Evolutionary conservation across 2,888 invertebrate genomes (phyloP).

Genomic region (Chloroclystis v-ata): DNA sequence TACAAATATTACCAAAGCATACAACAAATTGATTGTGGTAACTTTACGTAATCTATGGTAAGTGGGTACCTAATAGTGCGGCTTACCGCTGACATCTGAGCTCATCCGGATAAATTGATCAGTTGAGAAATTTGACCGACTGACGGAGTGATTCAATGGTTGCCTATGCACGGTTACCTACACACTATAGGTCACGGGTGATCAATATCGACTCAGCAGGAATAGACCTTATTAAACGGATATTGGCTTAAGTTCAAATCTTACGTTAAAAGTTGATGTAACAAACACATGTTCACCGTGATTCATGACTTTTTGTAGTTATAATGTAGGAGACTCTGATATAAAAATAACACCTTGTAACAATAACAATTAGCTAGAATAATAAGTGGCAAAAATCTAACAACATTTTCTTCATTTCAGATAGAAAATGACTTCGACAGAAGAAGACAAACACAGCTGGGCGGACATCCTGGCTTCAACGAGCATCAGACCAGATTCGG

Average conservation of each 20-base stretch:
- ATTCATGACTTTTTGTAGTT: too few species aligned
- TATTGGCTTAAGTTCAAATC: too few species aligned
- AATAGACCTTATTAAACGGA: background rate
- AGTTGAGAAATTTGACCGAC: constrained; percentile 18
- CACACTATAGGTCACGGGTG: background rate
- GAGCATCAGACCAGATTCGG: constrained; percentile 73
- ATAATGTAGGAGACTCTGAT: too few species aligned
- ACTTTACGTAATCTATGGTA: constrained; percentile 19
- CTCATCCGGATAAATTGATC: constrained; percentile 16
- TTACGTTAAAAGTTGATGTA: too few species aligned
- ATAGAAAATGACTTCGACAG: constrained; percentile 73
- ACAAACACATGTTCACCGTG: too few species aligned
- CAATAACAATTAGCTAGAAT: too few species aligned
- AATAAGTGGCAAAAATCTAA: background rate
- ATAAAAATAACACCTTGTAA: too few species aligned
- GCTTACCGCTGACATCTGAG: constrained; percentile 21
- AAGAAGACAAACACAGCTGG: constrained; percentile 61
- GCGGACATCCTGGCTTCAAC: constrained; percentile 58
- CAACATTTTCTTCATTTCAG: constrained; percentile 49
- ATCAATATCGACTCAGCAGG: background rate
- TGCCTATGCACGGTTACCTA: background rate
- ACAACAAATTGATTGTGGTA: constrained; percentile 27
- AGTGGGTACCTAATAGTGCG: constrained; percentile 21
- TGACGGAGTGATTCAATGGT: constrained; percentile 4
- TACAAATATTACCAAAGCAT: constrained; percentile 18